These are phyloP conservation scores for Peromyscus nudipes DNA, from an alignment of 2,797 vertebrate genomes.

Conservation along the genomic window DNA sequence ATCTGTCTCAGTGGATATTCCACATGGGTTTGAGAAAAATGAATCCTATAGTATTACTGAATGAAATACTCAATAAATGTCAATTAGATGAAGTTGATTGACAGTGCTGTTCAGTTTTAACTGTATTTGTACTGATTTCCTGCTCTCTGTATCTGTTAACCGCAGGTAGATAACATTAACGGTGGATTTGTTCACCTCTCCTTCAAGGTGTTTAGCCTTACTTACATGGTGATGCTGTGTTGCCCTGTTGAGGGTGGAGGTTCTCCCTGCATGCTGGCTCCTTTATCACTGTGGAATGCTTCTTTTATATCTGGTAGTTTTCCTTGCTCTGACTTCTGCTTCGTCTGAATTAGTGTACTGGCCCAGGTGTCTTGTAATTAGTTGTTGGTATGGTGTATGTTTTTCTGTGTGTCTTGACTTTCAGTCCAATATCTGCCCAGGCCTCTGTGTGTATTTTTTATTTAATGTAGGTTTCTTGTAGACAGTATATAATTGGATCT, in stretches of 20 bases:
- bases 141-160: conserved; percentile 44
- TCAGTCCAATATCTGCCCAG: background rate
- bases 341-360: conserved; percentile 43
- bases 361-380: conserved; percentile 40
- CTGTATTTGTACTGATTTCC: conserved; percentile 62
- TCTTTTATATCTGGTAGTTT: conserved; percentile 16
- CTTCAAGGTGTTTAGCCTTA: conserved; percentile 8
- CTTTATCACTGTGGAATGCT: background rate
- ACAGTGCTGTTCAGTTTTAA: conserved; percentile 51
- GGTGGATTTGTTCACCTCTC: conserved; percentile 25
- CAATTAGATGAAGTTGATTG: conserved; percentile 64
- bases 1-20: conserved; percentile 16
- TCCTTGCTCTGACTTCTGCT: conserved; percentile 35
- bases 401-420: conserved; percentile 14
- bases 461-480: conserved; percentile 47
- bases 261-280: background rate
- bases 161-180: conserved; percentile 19
- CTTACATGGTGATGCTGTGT: background rate
- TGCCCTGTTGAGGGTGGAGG: background rate
- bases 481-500: conserved; percentile 5
- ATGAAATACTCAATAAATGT: conserved; percentile 69
- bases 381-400: background rate
- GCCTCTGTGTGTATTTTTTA: conserved; percentile 4
- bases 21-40: conserved; percentile 47
- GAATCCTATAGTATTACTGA: conserved; percentile 44